Percentiles rank a stretch among this genome's conserved stretches.
phyloP scores from a whole-genome alignment of 2,888 invertebrate genomes.

The Philereme transversata region DNA sequence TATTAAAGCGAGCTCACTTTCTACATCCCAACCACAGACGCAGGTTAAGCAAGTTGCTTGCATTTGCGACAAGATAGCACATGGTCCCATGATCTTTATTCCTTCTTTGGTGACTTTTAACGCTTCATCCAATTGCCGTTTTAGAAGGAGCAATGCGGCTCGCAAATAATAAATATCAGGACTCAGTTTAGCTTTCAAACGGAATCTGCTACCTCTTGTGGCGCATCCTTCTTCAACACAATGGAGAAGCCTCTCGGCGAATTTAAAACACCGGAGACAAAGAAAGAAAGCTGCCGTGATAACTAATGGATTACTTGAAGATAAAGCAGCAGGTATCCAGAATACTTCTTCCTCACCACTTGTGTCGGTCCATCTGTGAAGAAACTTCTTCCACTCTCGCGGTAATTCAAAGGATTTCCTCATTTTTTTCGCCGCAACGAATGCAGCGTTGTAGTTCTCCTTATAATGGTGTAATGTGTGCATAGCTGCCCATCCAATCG shows the following conservation, averaged over 20 bases:
- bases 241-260: slow-evolving; percentile 58
- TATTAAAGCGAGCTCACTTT: slow-evolving; percentile 58
- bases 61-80: slow-evolving; percentile 65
- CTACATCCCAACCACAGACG: slow-evolving; percentile 61
- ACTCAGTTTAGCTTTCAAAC: slow-evolving; percentile 34
- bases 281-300: slow-evolving; percentile 75
- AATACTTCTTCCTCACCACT: slow-evolving; percentile 73
- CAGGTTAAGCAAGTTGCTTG: slow-evolving; percentile 57
- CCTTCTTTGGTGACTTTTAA: slow-evolving; percentile 52
- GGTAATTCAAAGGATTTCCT: slow-evolving; percentile 65
- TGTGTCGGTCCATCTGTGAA: slow-evolving; percentile 61
- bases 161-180: slow-evolving; percentile 63
- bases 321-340: slow-evolving; percentile 63
- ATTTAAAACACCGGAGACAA: slow-evolving; percentile 68
- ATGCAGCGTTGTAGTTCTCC: slow-evolving; percentile 57
- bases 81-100: slow-evolving; percentile 63
- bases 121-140: slow-evolving; percentile 53
- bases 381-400: slow-evolving; percentile 62
- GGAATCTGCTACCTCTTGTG: slow-evolving; percentile 52
- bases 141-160: slow-evolving; percentile 61
- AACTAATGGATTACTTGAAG: slow-evolving; percentile 59
- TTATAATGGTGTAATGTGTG: slow-evolving; percentile 65
- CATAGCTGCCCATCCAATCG: slow-evolving; percentile 74
- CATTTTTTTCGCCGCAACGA: slow-evolving; percentile 69
- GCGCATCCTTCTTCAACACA: slow-evolving; percentile 64